phyloP scores from a whole-genome alignment of 2,888 invertebrate genomes.

The Subacronicta megacephala region DNA sequence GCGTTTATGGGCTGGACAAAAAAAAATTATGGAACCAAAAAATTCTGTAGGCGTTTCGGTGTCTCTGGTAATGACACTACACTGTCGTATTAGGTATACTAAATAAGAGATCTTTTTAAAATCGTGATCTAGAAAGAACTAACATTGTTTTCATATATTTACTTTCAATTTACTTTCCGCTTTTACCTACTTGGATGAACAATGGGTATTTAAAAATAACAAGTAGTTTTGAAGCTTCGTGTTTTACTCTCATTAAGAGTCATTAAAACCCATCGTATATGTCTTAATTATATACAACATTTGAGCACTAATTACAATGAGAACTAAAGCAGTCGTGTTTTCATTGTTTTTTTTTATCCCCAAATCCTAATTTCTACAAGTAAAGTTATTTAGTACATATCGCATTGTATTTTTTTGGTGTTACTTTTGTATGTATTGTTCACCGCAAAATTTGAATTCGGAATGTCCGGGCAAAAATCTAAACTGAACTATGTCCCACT shows the following conservation, averaged over 20 bases:
- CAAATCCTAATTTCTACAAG: slow-evolving; percentile 13
- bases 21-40: slow-evolving; percentile 5
- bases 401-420: neutral
- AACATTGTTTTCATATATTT: slow-evolving; percentile 1
- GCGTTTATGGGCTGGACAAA: slow-evolving; percentile 4
- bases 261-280: slow-evolving; percentile 12
- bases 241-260: slow-evolving; percentile 13
- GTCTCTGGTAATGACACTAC: no score
- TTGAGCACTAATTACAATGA: neutral
- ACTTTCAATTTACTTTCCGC: neutral
- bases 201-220: slow-evolving; percentile 19
- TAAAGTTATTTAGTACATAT: slow-evolving; percentile 12
- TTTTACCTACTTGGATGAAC: slow-evolving; percentile 13
- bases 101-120: neutral
- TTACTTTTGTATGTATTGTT: neutral
- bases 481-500: no score
- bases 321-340: neutral
- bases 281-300: neutral
- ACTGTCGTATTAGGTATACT: no score
- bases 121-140: neutral
- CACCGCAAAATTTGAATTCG: no score
- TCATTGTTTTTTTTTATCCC: slow-evolving; percentile 15
- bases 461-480: neutral
- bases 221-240: neutral
- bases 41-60: no score